A percentile compares a stretch with the other conserved stretches of the same genome.
These are phyloP conservation scores for Peromyscus nudipes DNA, from an alignment of 2,797 vertebrate genomes.

Conservation along the genomic window DNA sequence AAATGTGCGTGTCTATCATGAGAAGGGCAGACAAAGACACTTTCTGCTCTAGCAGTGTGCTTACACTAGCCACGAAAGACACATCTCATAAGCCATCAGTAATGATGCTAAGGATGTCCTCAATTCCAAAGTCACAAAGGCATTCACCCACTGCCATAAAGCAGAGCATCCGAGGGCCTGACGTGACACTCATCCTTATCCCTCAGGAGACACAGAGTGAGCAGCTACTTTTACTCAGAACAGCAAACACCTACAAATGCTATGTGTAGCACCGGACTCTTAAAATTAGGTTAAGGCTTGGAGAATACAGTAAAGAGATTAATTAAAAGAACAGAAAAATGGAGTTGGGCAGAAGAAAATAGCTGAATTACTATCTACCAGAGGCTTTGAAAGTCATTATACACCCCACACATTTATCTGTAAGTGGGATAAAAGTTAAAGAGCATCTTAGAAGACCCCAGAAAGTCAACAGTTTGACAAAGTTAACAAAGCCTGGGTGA, in stretches of 20 bases:
- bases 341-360: not conserved
- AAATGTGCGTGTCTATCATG: rapidly evolving
- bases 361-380: not conserved
- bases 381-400: not conserved
- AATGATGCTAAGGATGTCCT: not conserved
- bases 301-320: slow-evolving; percentile 36
- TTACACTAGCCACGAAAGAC: not conserved
- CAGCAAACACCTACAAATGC: not conserved
- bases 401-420: not conserved
- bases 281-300: slow-evolving; percentile 10
- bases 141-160: not conserved
- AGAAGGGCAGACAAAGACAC: not conserved
- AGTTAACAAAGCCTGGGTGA: slow-evolving; percentile 9
- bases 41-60: not conserved
- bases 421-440: slow-evolving; percentile 19
- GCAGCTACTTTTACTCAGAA: not conserved
- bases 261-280: not conserved
- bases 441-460: slow-evolving; percentile 50
- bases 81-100: not conserved
- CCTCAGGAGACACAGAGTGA: not conserved
- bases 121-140: not conserved
- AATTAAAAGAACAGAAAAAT: slow-evolving; percentile 29
- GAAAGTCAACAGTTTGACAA: not conserved
- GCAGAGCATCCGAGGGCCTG: not conserved
- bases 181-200: not conserved